Percentiles rank a stretch among this genome's conserved stretches.
These are phyloP conservation scores for Diuraphis noxia DNA, from an alignment of 1,140 invertebrate genomes.

Conservation along the genomic window DNA sequence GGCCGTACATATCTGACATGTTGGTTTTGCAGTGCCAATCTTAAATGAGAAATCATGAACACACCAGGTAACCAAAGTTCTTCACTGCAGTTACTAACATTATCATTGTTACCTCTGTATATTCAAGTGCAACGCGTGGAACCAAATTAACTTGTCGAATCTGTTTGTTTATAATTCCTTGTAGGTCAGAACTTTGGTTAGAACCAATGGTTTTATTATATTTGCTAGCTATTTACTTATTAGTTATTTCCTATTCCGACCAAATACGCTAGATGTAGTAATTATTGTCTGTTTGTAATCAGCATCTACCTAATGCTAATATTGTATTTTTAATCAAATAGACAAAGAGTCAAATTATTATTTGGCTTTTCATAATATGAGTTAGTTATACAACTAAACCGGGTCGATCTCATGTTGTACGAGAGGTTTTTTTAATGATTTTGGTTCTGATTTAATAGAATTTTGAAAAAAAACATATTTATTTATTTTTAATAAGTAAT, in stretches of 20 bases:
- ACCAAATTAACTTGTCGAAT: neutral
- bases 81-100: neutral
- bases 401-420: too few relatives aligned
- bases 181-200: neutral
- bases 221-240: neutral
- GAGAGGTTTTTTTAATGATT: too few relatives aligned
- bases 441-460: too few relatives aligned
- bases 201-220: neutral
- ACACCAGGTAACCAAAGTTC: neutral
- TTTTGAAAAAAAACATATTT: too few relatives aligned
- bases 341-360: neutral
- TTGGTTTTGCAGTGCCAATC: neutral
- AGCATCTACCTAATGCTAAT: neutral
- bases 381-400: too few relatives aligned
- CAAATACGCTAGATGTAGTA: neutral
- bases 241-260: neutral
- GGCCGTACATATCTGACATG: neutral
- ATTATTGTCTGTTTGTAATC: neutral
- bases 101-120: neutral
- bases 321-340: neutral
- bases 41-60: conserved; percentile 4
- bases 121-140: neutral
- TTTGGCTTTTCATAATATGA: neutral
- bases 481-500: too few relatives aligned
- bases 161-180: neutral